Base-by-base conservation (phyloP, 2,888 invertebrate genomes). In the Hydrotaea cyrtoneurina region DNA sequence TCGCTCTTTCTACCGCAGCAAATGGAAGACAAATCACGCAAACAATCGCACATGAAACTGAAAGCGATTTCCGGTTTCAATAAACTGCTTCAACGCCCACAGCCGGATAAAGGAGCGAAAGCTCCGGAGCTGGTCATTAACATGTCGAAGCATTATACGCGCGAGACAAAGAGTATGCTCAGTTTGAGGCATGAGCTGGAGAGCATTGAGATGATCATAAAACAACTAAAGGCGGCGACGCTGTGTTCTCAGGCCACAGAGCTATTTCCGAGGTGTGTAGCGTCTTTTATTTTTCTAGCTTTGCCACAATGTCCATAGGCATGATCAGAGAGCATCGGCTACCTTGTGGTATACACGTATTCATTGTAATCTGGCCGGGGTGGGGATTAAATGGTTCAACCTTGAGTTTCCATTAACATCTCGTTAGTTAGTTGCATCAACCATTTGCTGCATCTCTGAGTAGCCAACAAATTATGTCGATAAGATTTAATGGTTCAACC, bases 81-180 rank as follows among this genome's bases (percentile, higher is more conserved):
- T 88, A 88, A 75, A 87, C 73, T 72, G 59, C 8, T 2, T 4
- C 19, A 1, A 2, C 31, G 1, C 0, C 36, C 31, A 17, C 19
- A 55, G 26, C 46, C 13, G 11, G 66, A 15, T 39, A 23, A 87
- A 85, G 26, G 81, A 79, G 11, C 66, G 0, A 78, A 78, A 39
- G n/a, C 31, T 0, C 17, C 62, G 2, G 78, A 78, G 7, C 78
- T 86, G 3, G 81, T 85, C 8, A 80, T 89, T 69, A 81, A 89
- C 13, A 88, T 78, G 0, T 46, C 72, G 13, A 87, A 89, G 69
- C 91, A 91, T 7, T 92, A 92, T 83, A 89, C 91, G 8, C 89
- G 92, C 0, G 92, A 92, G 86, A 92, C 92, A 0, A 84, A 87
- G n/a, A 91, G 90, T 81, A 92, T 92, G 92, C 62, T 89, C 55